These are phyloP conservation scores for Chamaea fasciata DNA, from an alignment of 2,113 vertebrate species.

Conservation along the genomic window DNA sequence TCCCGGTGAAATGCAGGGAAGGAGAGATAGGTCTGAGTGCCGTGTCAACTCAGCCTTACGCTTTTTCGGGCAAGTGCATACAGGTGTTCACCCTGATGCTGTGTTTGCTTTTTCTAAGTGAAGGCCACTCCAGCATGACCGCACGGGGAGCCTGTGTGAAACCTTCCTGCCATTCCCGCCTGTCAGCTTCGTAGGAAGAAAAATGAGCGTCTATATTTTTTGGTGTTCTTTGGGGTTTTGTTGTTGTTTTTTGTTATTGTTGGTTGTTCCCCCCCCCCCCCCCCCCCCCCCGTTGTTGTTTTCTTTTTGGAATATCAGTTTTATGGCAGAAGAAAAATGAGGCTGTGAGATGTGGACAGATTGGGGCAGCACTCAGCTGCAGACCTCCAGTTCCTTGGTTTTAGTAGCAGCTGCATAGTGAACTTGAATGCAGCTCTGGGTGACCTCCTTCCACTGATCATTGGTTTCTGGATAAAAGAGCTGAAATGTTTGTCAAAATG, in stretches of 20 bases:
- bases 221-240: neutral
- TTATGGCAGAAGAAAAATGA: neutral
- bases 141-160: neutral
- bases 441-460: neutral
- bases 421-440: neutral
- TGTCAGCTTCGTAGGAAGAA: neutral
- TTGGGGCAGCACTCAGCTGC: neutral
- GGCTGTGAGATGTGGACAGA: too few species aligned
- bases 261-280: too few species aligned
- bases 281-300: neutral
- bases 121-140: accelerated
- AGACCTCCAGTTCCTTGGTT: neutral
- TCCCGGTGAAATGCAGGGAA: accelerated
- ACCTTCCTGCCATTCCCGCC: accelerated
- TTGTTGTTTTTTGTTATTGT: neutral
- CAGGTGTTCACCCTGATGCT: neutral
- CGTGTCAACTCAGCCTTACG: too few species aligned
- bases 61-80: accelerated
- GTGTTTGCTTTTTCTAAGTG: neutral
- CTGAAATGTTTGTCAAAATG: neutral
- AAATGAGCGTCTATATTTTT: accelerated
- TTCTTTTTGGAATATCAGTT: neutral
- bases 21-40: neutral
- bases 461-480: neutral
- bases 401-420: neutral